A percentile compares a stretch with the other conserved stretches of the same genome.
Conservation (phyloP, 1,140 invertebrate genomes). For the Diachasmimorpha longicaudata region DNA sequence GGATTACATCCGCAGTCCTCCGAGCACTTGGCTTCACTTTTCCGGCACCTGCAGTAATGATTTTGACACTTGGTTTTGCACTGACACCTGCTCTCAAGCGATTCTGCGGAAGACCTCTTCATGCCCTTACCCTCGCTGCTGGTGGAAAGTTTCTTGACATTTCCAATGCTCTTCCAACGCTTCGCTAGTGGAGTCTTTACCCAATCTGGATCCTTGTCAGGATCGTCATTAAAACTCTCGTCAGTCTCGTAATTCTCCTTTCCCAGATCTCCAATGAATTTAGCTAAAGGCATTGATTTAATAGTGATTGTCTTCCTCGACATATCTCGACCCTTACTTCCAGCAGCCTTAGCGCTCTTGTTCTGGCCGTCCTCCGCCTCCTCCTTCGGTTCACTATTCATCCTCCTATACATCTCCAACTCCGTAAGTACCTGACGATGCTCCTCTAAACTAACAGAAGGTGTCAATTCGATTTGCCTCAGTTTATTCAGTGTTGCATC, state of each 20-base stretch:
- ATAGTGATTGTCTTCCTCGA: not conserved
- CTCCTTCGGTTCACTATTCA: too few species aligned
- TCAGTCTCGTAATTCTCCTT: slow-evolving; percentile 28
- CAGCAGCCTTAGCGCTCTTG: too few species aligned
- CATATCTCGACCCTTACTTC: not conserved
- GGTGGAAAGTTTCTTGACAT: slow-evolving; percentile 13
- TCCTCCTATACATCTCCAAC: too few species aligned
- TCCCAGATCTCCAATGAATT: not conserved
- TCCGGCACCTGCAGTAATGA: slow-evolving; percentile 67
- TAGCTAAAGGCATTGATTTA: not conserved
- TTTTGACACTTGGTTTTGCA: slow-evolving; percentile 68
- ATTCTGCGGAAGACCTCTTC: slow-evolving; percentile 64
- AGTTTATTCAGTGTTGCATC: slow-evolving; percentile 55
- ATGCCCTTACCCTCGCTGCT: not conserved
- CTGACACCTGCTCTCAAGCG: slow-evolving; percentile 59
- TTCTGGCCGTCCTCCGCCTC: too few species aligned
- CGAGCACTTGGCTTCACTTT: slow-evolving; percentile 58
- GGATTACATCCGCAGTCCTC: slow-evolving; percentile 64
- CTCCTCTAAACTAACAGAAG: not conserved
- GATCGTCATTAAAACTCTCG: slow-evolving; percentile 53
- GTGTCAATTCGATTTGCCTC: slow-evolving; percentile 34
- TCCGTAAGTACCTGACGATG: slow-evolving; percentile 22
- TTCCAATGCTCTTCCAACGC: slow-evolving; percentile 32
- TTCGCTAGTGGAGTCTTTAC: slow-evolving; percentile 66
- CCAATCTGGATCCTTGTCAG: slow-evolving; percentile 74